These are phyloP conservation scores for Enteromius viviparus DNA, from an alignment of 2,797 vertebrate genomes.

Conservation along the genomic window DNA sequence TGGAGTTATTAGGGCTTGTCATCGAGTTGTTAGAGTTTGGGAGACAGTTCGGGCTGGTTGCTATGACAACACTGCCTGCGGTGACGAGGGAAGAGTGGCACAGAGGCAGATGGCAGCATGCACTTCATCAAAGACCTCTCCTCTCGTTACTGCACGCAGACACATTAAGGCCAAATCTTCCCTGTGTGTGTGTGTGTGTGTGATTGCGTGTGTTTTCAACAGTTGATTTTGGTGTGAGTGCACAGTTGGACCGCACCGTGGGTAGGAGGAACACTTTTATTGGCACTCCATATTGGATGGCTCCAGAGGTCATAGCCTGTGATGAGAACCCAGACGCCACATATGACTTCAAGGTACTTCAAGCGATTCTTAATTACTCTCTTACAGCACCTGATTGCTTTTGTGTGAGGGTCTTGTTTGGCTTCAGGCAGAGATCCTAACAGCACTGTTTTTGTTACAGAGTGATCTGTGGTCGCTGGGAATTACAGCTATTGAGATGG, in stretches of 20 bases:
- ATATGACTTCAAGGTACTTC: slow-evolving; percentile 93
- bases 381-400: background rate
- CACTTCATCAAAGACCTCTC: slow-evolving; percentile 59
- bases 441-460: slow-evolving; percentile 69
- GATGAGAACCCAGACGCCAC: slow-evolving; percentile 97
- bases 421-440: background rate
- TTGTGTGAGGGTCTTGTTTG: slow-evolving; percentile 24
- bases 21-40: slow-evolving; percentile 34
- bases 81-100: slow-evolving; percentile 48
- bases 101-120: slow-evolving; percentile 59
- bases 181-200: slow-evolving; percentile 41
- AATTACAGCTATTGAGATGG: slow-evolving; percentile 98
- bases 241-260: slow-evolving; percentile 94
- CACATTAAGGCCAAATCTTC: slow-evolving; percentile 57
- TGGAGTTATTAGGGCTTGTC: slow-evolving; percentile 35
- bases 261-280: slow-evolving; percentile 97
- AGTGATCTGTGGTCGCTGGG: slow-evolving; percentile 97
- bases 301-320: slow-evolving; percentile 95
- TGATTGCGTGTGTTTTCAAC: slow-evolving; percentile 24
- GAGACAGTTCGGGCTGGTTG: slow-evolving; percentile 50
- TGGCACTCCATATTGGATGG: slow-evolving; percentile 98
- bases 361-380: slow-evolving; percentile 41
- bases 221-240: slow-evolving; percentile 98
- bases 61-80: slow-evolving; percentile 55
- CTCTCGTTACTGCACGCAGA: slow-evolving; percentile 56